phyloP scores from a whole-genome alignment of 2,113 vertebrate genomes.

The Syngnathus scovelli region DNA sequence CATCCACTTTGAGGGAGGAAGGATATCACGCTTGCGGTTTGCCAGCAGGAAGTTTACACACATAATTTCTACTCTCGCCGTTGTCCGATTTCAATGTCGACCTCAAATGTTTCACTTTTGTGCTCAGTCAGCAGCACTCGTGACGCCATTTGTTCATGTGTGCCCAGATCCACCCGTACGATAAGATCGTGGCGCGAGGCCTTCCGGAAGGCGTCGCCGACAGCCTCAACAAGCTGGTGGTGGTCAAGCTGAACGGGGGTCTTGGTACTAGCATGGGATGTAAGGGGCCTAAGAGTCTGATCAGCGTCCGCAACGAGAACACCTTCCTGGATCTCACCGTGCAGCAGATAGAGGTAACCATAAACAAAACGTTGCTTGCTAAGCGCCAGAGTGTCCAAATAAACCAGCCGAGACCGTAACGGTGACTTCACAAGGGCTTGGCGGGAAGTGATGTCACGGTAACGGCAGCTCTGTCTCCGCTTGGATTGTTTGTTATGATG shows the following conservation, averaged over 20 bases:
- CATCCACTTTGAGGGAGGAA: conserved; percentile 1
- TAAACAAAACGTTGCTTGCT: background rate
- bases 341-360: conserved; percentile 91
- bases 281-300: conserved; percentile 96
- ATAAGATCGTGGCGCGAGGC: conserved; percentile 82
- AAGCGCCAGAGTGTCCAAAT: background rate
- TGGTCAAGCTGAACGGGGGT: conserved; percentile 96
- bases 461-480: background rate
- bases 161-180: conserved; percentile 89
- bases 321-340: conserved; percentile 98
- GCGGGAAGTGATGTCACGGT: conserved; percentile 11
- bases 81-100: background rate
- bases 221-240: conserved; percentile 89
- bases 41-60: background rate
- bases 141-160: background rate
- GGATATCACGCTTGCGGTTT: background rate
- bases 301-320: conserved; percentile 95
- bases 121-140: background rate
- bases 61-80: background rate
- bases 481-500: background rate
- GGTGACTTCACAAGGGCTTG: conserved; percentile 7
- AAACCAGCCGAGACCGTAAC: background rate
- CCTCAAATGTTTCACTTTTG: background rate
- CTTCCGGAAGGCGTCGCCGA: conserved; percentile 81
- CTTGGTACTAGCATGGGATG: conserved; percentile 99